Percentiles rank a stretch among this genome's conserved stretches.
phyloP scores from a whole-genome alignment of 2,797 vertebrate species.

The Pantherophis vulpinus region DNA sequence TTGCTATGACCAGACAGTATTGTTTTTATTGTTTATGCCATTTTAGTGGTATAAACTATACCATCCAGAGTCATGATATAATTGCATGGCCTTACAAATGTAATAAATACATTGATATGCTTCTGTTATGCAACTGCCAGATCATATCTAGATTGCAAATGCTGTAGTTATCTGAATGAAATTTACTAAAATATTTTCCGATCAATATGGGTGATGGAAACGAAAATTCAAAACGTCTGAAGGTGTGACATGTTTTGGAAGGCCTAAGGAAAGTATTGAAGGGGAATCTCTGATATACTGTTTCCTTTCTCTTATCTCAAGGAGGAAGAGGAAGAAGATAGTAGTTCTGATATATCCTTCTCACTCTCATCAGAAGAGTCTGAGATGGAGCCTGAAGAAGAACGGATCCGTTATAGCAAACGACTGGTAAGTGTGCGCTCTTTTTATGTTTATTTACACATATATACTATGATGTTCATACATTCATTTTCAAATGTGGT shows the following conservation, averaged over 20 bases:
- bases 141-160: background rate
- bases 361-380: constrained; percentile 71
- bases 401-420: constrained; percentile 91
- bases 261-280: constrained; percentile 1
- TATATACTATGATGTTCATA: background rate
- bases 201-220: background rate
- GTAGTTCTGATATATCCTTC: constrained; percentile 74
- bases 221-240: background rate
- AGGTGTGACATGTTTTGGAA: background rate
- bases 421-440: constrained; percentile 84
- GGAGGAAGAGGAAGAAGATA: constrained; percentile 75
- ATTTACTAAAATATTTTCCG: background rate
- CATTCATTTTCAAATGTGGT: background rate
- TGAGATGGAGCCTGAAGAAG: constrained; percentile 85
- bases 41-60: background rate
- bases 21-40: background rate
- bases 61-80: background rate
- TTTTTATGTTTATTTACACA: background rate
- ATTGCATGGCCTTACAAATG: background rate
- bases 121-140: background rate
- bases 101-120: background rate
- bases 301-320: constrained; percentile 60
- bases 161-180: background rate
- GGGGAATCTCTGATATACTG: constrained; percentile 35
- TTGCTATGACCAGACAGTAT: background rate